phyloP scores from a whole-genome alignment of 92 coral and sea anemone species.

The Parazoanthus darwini region DNA sequence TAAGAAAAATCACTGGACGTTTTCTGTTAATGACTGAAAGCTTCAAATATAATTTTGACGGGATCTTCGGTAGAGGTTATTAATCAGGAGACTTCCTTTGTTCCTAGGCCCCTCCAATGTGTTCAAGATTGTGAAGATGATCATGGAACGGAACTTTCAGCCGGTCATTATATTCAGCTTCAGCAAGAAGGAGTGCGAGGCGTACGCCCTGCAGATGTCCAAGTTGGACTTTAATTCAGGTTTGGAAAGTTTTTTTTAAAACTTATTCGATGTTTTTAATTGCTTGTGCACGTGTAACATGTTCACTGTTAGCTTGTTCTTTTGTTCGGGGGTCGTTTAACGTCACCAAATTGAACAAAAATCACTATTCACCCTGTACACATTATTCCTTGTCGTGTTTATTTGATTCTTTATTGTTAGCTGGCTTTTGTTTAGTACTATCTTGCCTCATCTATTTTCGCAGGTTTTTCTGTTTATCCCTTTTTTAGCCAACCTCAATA shows the following conservation, averaged over 20 bases:
- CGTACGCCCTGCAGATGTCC: slow-evolving; percentile 98
- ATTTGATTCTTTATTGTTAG: neutral
- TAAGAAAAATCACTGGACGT: no score
- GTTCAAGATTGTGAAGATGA: slow-evolving; percentile 98
- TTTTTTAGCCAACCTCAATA: neutral
- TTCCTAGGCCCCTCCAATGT: slow-evolving; percentile 96
- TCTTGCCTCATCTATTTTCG: neutral
- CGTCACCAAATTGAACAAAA: neutral
- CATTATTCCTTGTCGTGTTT: neutral
- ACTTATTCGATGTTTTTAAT: neutral
- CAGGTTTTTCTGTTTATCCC: neutral
- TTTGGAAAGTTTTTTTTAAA: slow-evolving; percentile 10
- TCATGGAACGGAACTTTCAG: slow-evolving; percentile 97
- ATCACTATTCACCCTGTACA: neutral
- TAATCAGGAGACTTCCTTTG: neutral
- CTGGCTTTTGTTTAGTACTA: neutral
- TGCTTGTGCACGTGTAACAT: no score
- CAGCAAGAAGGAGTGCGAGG: slow-evolving; percentile 99
- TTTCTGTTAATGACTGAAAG: no score
- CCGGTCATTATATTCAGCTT: slow-evolving; percentile 99
- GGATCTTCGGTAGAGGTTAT: neutral
- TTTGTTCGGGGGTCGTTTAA: neutral
- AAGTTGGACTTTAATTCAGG: slow-evolving; percentile 97
- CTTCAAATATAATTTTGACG: no score
- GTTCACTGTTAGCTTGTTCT: neutral